These are phyloP conservation scores for Falco cherrug DNA, from an alignment of 2,797 vertebrate genomes.

Conservation along the genomic window DNA sequence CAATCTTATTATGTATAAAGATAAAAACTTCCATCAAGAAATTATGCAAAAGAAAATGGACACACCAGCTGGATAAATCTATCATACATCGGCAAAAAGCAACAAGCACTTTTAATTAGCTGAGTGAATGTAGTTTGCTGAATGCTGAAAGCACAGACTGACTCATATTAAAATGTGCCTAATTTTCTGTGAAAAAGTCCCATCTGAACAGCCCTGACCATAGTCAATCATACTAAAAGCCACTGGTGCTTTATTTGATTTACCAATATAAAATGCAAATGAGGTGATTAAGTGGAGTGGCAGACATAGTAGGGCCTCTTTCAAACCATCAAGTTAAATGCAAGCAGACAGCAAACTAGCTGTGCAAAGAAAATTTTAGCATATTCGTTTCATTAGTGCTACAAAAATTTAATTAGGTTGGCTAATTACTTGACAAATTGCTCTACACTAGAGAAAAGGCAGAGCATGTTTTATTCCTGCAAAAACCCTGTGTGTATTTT, in stretches of 20 bases:
- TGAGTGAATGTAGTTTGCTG: slow-evolving; percentile 96
- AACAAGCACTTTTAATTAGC: slow-evolving; percentile 98
- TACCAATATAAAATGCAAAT: slow-evolving; percentile 99
- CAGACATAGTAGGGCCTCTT: slow-evolving; percentile 92
- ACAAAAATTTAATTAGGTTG: slow-evolving; percentile 96
- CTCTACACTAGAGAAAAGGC: slow-evolving; percentile 89
- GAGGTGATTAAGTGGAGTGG: slow-evolving; percentile 99
- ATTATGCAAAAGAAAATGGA: slow-evolving; percentile 83
- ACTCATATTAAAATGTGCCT: slow-evolving; percentile 97
- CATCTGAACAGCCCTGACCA: slow-evolving; percentile 95
- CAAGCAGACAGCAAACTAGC: slow-evolving; percentile 94
- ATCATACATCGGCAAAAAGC: slow-evolving; percentile 85
- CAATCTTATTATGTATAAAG: slow-evolving; percentile 80
- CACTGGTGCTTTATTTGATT: slow-evolving; percentile 99
- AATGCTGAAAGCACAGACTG: slow-evolving; percentile 86
- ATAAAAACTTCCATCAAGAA: slow-evolving; percentile 83
- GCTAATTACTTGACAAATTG: slow-evolving; percentile 99
- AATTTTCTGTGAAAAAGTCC: slow-evolving; percentile 98
- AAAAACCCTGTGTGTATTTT: slow-evolving; percentile 84
- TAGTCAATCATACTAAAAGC: slow-evolving; percentile 99
- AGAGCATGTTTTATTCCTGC: slow-evolving; percentile 80
- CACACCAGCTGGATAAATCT: slow-evolving; percentile 95
- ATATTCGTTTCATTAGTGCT: slow-evolving; percentile 98
- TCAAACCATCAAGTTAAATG: slow-evolving; percentile 99
- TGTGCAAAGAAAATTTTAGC: slow-evolving; percentile 97